phyloP scores from a whole-genome alignment of 2,888 invertebrate species.

The Thecophora atra region DNA sequence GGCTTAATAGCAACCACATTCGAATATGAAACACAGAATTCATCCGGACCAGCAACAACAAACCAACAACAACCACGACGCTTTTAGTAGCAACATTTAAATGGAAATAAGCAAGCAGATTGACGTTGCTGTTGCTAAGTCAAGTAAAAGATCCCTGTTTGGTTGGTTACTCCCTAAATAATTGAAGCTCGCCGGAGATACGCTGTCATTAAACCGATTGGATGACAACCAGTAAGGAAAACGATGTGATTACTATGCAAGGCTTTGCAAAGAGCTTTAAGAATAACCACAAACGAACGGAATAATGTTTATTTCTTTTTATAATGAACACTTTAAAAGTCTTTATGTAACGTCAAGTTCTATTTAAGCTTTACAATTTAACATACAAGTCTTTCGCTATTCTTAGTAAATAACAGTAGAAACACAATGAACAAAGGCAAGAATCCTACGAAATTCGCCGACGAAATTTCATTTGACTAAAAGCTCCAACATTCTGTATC shows the following conservation, averaged over 20 bases:
- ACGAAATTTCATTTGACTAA: slow-evolving; percentile 11
- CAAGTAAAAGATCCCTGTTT: slow-evolving; percentile 6
- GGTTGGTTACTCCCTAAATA: background rate
- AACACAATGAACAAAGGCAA: background rate
- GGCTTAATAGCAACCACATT: too few species aligned
- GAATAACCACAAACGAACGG: background rate
- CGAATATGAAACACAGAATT: too few species aligned
- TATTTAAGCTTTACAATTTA: too few species aligned
- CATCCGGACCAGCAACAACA: too few species aligned
- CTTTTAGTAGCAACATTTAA: background rate
- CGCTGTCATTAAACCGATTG: background rate
- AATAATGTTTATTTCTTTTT: background rate
- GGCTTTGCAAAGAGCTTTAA: background rate
- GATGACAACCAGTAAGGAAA: background rate
- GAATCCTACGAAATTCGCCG: background rate
- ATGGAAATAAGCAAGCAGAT: background rate
- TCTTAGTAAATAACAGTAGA: background rate
- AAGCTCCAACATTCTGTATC: slow-evolving; percentile 1
- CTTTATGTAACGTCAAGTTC: background rate
- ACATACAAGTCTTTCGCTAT: background rate
- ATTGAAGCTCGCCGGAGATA: background rate
- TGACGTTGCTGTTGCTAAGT: background rate
- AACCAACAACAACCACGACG: background rate
- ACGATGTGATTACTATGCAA: background rate
- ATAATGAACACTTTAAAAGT: background rate